Conservation (phyloP, 2,113 vertebrate genomes). For the Anoplopoma fimbria region DNA sequence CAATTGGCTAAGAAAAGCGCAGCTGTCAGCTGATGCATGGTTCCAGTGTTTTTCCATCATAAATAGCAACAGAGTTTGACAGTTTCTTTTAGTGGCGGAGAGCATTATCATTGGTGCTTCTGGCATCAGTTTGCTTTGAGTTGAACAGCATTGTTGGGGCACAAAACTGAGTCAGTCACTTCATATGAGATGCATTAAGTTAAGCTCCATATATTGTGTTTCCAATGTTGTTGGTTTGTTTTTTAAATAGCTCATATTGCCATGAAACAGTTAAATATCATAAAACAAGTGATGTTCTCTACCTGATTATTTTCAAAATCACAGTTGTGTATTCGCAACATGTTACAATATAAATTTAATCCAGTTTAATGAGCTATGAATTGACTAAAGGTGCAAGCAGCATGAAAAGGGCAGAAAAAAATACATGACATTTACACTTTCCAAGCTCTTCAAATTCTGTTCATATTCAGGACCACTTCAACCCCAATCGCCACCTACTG, state of each 20-base stretch:
- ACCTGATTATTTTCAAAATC: background rate
- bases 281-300: background rate
- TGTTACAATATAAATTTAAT: background rate
- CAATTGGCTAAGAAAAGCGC: constrained; percentile 80
- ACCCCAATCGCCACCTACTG: constrained; percentile 16
- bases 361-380: constrained; percentile 32
- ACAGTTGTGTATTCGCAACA: background rate
- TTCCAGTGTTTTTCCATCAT: constrained; percentile 75
- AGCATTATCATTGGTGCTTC: constrained; percentile 20
- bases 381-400: constrained; percentile 12
- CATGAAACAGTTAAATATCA: background rate
- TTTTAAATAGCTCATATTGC: background rate
- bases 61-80: constrained; percentile 52
- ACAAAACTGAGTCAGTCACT: constrained; percentile 7
- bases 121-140: constrained; percentile 30
- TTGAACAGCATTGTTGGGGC: constrained; percentile 3
- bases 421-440: constrained; percentile 35
- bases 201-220: background rate
- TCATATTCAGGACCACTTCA: constrained; percentile 28
- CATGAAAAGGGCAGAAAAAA: constrained; percentile 45
- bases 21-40: constrained; percentile 81
- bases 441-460: constrained; percentile 10
- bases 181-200: constrained; percentile 16
- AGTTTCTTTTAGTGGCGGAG: constrained; percentile 34
- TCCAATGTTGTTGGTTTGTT: constrained; percentile 4